These are phyloP conservation scores for fruit fly (Drosophila melanogaster) DNA, from an alignment of 1,140 invertebrate genomes.

Conservation along the genomic window DNA sequence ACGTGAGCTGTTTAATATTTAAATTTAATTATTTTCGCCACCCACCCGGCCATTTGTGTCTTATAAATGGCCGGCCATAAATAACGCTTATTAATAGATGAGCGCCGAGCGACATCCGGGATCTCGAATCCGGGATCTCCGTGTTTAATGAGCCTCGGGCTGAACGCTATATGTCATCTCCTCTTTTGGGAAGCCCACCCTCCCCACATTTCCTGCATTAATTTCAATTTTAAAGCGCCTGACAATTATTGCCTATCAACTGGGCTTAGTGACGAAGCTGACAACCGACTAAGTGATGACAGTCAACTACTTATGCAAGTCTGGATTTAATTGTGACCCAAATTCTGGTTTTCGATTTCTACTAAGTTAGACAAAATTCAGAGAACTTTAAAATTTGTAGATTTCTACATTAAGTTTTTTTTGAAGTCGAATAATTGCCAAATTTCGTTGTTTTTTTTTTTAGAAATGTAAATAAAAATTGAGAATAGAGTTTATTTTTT, in stretches of 20 bases:
- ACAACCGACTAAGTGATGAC: conserved; percentile 63
- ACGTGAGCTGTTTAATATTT: conserved; percentile 77
- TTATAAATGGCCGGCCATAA: conserved; percentile 67
- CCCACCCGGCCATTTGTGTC: conserved; percentile 26
- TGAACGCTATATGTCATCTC: conserved; percentile 39
- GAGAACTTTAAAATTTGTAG: too few relatives aligned
- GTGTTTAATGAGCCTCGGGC: conserved; percentile 39
- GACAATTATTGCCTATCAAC: conserved; percentile 63
- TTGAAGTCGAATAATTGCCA: too few relatives aligned
- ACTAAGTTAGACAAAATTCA: background rate
- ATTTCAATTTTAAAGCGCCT: conserved; percentile 59
- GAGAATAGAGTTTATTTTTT: too few relatives aligned
- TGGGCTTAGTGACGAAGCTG: conserved; percentile 49
- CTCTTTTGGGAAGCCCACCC: background rate
- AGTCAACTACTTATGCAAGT: conserved; percentile 60
- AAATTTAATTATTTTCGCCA: conserved; percentile 77
- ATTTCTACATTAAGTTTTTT: too few relatives aligned
- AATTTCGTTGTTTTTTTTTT: too few relatives aligned
- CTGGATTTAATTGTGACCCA: conserved; percentile 1
- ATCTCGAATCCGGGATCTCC: conserved; percentile 22
- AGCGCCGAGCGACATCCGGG: conserved; percentile 37
- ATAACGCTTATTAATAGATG: conserved; percentile 75
- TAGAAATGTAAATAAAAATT: too few relatives aligned
- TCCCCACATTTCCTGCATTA: conserved; percentile 12
- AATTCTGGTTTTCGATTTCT: background rate